These are phyloP conservation scores for Palythoa caribaeorum DNA, from an alignment of 92 coral and sea anemone species.

Conservation along the genomic window DNA sequence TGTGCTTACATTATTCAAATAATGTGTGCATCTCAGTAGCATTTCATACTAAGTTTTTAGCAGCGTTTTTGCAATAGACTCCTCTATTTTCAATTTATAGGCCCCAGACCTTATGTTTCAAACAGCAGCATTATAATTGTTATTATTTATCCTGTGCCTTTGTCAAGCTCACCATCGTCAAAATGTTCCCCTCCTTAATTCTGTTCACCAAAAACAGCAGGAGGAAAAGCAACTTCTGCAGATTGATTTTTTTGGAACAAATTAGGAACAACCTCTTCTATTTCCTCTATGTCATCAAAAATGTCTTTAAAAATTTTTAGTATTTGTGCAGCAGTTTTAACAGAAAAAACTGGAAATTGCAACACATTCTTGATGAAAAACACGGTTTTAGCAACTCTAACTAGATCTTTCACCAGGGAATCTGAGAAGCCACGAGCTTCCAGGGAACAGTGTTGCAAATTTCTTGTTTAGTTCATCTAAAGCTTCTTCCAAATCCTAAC, in stretches of 20 bases:
- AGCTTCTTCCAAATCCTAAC: constrained; percentile 47
- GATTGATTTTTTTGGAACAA: neutral
- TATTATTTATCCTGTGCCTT: constrained; percentile 11
- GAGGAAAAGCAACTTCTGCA: neutral
- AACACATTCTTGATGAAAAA: constrained; percentile 57
- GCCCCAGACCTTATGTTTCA: neutral
- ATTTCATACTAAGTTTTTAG: too few species aligned
- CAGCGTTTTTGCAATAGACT: neutral
- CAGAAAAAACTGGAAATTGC: constrained; percentile 62
- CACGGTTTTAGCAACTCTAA: constrained; percentile 2
- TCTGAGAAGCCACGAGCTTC: constrained; percentile 61
- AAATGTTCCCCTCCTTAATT: neutral
- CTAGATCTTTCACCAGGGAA: constrained; percentile 57
- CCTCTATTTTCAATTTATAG: neutral
- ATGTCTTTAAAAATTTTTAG: constrained; percentile 58
- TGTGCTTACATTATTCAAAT: too few species aligned
- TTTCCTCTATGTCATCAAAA: constrained; percentile 53
- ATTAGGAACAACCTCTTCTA: neutral
- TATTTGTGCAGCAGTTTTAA: constrained; percentile 44
- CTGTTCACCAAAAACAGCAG: neutral
- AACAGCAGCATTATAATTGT: neutral
- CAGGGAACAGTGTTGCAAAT: constrained; percentile 49
- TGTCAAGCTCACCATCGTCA: neutral
- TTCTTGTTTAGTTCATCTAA: constrained; percentile 49
- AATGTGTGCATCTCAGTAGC: too few species aligned